Evolutionary conservation across 2,113 vertebrate genomes (phyloP).

Genomic region (Calyptomena viridis): DNA sequence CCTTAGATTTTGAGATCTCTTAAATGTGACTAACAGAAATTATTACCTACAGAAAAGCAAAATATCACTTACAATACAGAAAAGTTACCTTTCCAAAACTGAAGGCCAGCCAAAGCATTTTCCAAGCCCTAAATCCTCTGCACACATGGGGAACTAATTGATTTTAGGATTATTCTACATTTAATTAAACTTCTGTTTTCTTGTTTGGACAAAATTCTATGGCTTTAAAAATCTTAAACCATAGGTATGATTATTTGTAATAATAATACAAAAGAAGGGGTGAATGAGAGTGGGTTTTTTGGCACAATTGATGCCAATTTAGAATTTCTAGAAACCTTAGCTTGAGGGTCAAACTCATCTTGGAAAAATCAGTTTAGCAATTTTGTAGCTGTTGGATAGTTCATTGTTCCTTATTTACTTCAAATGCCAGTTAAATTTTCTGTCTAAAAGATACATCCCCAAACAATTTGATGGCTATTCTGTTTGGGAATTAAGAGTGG

Average conservation of each 20-base stretch:
- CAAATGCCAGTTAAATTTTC: background rate
- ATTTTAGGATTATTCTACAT: background rate
- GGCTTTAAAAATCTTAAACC: background rate
- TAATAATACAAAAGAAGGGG: too few relatives aligned
- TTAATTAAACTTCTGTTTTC: background rate
- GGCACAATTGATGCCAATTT: background rate
- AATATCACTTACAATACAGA: background rate
- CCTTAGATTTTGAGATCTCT: background rate
- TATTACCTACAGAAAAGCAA: background rate
- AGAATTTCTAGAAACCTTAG: background rate
- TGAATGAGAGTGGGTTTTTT: background rate
- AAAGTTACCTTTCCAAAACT: background rate
- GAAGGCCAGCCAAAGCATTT: background rate
- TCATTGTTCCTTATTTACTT: background rate
- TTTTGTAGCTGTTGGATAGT: background rate
- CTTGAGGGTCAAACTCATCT: background rate
- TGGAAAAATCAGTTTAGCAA: background rate
- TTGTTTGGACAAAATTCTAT: background rate
- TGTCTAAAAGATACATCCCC: background rate
- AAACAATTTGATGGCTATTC: background rate
- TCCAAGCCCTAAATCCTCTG: background rate
- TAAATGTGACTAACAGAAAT: background rate
- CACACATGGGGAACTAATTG: accelerated
- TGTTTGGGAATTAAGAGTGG: background rate
- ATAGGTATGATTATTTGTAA: background rate